phyloP scores from a whole-genome alignment of 2,888 invertebrate genomes.

The Criorhina ranunculi region DNA sequence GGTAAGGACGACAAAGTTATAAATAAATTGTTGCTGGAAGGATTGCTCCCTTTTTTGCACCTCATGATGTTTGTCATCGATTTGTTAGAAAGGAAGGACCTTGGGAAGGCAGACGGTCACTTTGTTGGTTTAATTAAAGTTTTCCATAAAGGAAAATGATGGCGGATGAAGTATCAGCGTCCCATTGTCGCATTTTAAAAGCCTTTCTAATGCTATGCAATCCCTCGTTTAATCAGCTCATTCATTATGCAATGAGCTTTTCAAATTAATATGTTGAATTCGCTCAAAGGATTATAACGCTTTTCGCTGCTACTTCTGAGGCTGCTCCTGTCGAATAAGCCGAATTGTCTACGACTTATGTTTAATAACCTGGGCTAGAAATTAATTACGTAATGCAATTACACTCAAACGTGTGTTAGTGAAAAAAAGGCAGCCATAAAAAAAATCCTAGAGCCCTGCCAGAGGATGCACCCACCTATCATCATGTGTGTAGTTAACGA shows the following conservation, averaged over 20 bases:
- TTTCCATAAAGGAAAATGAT: constrained; percentile 13
- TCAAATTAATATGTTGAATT: constrained; percentile 47
- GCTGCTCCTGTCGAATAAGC: neutral
- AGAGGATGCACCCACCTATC: no score
- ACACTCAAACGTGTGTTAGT: neutral
- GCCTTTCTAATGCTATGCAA: neutral
- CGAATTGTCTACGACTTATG: constrained; percentile 64
- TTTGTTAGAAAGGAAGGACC: constrained; percentile 39
- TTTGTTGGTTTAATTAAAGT: constrained; percentile 58
- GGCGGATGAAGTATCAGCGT: no score
- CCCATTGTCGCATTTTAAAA: neutral
- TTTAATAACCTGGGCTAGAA: constrained; percentile 45
- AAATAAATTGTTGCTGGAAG: constrained; percentile 57
- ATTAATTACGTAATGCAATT: constrained; percentile 41
- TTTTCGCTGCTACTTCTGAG: no score
- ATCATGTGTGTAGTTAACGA: neutral
- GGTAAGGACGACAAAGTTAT: constrained; percentile 49
- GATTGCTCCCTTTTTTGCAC: constrained; percentile 3
- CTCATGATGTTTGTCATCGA: constrained; percentile 32
- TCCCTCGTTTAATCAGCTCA: constrained; percentile 1
- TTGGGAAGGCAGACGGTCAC: constrained; percentile 9
- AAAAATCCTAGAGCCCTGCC: no score
- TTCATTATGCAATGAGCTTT: constrained; percentile 33
- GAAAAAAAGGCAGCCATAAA: constrained; percentile 41
- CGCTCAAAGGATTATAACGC: constrained; percentile 54